These are phyloP conservation scores for Gobionotothen gibberifrons DNA, from an alignment of 2,797 vertebrate genomes.

Conservation along the genomic window DNA sequence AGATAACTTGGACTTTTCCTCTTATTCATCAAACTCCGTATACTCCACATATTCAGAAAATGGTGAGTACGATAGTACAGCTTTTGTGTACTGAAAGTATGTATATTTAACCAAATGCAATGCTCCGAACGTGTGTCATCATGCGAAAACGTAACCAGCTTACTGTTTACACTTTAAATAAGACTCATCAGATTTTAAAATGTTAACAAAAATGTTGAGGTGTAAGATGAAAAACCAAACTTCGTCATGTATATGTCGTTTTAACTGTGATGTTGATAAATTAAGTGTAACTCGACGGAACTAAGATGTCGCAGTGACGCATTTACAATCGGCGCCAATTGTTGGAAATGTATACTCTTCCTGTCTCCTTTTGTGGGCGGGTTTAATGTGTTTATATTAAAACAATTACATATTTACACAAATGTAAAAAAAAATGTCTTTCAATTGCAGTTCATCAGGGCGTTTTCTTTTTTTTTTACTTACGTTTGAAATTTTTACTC, in stretches of 20 bases:
- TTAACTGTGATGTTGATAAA: background rate
- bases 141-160: background rate
- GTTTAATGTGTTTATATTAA: too few relatives aligned
- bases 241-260: background rate
- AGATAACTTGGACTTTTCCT: background rate
- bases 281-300: background rate
- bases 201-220: background rate
- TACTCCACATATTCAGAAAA: background rate
- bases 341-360: too few relatives aligned
- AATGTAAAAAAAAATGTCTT: too few relatives aligned
- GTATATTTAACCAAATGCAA: background rate
- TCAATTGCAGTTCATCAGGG: too few relatives aligned
- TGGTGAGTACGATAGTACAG: constrained; percentile 36
- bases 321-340: too few relatives aligned
- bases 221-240: background rate
- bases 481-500: too few relatives aligned
- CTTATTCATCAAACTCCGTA: background rate
- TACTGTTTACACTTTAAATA: too few relatives aligned
- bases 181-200: background rate
- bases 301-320: too few relatives aligned
- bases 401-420: too few relatives aligned
- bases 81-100: too few relatives aligned
- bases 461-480: too few relatives aligned
- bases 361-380: too few relatives aligned
- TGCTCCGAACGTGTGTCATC: background rate